These are phyloP conservation scores for Drosophila kanapiae DNA, from an alignment of 1,140 invertebrate species.

Conservation along the genomic window DNA sequence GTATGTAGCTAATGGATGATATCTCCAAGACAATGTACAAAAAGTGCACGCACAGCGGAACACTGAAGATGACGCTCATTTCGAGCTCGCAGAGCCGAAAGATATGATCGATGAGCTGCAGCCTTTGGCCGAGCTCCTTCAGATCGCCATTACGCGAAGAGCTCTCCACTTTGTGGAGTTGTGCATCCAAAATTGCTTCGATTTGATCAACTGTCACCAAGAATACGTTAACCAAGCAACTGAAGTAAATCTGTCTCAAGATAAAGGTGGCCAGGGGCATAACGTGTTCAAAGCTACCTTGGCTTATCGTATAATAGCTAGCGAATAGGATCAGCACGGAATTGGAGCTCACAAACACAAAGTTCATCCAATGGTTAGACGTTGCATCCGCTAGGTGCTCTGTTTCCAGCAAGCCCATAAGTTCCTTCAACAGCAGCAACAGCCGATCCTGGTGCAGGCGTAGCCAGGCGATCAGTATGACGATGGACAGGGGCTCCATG, in stretches of 20 bases:
- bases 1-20: not conserved
- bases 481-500: conserved; percentile 1
- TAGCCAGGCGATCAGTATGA: conserved; percentile 3
- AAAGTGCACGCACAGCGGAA: not conserved
- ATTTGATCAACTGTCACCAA: conserved; percentile 8
- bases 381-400: not conserved
- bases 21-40: conserved; percentile 1
- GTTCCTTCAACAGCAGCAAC: not conserved
- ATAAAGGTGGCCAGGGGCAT: not conserved
- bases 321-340: rapidly evolving
- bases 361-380: not conserved
- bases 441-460: not conserved
- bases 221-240: not conserved
- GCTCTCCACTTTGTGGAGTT: not conserved
- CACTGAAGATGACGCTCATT: conserved; percentile 3
- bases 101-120: not conserved
- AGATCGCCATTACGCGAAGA: not conserved
- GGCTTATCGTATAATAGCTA: not conserved
- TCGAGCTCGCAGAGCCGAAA: not conserved
- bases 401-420: not conserved
- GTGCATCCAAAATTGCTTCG: not conserved
- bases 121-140: not conserved
- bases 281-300: rapidly evolving
- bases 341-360: not conserved
- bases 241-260: not conserved